Evolutionary conservation across 1,140 invertebrate species (phyloP).

Genomic region (Lucilia sericata): DNA sequence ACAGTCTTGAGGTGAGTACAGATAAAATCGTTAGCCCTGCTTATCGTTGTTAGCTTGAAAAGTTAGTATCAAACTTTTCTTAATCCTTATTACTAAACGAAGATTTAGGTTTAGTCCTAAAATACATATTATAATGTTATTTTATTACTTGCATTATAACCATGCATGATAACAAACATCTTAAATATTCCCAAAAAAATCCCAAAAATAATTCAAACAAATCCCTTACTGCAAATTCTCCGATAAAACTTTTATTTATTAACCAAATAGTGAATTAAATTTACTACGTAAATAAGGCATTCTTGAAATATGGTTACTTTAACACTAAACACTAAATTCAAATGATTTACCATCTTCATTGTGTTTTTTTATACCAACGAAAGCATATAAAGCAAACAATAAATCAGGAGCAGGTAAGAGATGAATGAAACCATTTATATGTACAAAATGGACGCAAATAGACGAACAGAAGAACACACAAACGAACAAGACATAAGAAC

Average conservation of each 20-base stretch:
- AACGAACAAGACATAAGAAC: not conserved
- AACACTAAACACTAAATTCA: conserved; percentile 10
- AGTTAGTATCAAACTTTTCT: too few relatives aligned
- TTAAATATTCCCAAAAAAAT: too few relatives aligned
- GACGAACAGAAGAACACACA: not conserved
- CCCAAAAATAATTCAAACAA: too few relatives aligned
- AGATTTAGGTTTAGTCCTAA: too few relatives aligned
- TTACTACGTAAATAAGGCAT: not conserved
- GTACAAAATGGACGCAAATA: not conserved
- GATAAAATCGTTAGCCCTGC: too few relatives aligned
- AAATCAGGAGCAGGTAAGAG: not conserved
- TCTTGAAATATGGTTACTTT: conserved; percentile 7
- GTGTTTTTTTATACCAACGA: not conserved
- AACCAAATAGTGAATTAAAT: conserved; percentile 10
- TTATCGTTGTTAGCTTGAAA: too few relatives aligned
- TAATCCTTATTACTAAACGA: too few relatives aligned
- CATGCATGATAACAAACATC: too few relatives aligned
- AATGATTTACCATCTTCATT: not conserved
- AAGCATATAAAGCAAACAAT: not conserved
- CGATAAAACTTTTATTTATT: conserved; percentile 25
- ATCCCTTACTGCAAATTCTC: not conserved
- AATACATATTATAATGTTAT: too few relatives aligned
- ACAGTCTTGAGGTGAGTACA: too few relatives aligned
- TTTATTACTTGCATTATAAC: too few relatives aligned
- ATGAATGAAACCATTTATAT: conserved; percentile 1